These are phyloP conservation scores for Drosophila buzzatii DNA, from an alignment of 2,888 invertebrate genomes.

Conservation along the genomic window DNA sequence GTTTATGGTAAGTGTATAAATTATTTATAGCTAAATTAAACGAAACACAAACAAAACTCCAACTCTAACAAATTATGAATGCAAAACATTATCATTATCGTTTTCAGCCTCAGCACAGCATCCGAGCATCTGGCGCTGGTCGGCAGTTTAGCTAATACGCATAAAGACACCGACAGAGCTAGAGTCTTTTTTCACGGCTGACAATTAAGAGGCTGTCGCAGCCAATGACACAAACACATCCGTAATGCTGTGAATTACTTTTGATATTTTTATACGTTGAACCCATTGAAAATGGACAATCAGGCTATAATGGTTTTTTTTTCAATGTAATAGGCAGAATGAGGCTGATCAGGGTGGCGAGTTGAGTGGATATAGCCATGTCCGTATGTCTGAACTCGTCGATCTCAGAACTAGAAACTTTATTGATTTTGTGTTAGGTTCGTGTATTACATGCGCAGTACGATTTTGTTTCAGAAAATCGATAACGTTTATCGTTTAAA, in stretches of 20 bases:
- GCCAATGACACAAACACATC: slow-evolving; percentile 43
- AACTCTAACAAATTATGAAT: slow-evolving; percentile 62
- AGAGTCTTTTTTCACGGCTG: slow-evolving; percentile 63
- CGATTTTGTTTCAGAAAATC: too few relatives aligned
- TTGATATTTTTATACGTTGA: slow-evolving; percentile 22
- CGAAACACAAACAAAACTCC: neutral
- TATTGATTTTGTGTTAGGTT: too few relatives aligned
- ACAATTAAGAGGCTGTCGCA: slow-evolving; percentile 60
- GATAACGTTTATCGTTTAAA: too few relatives aligned
- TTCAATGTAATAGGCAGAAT: too few relatives aligned
- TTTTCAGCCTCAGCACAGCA: slow-evolving; percentile 11
- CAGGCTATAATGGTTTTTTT: too few relatives aligned
- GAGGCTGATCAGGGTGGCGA: too few relatives aligned
- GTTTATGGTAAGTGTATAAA: slow-evolving; percentile 55
- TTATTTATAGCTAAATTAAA: slow-evolving; percentile 67
- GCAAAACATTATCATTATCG: slow-evolving; percentile 57
- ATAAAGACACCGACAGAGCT: slow-evolving; percentile 25
- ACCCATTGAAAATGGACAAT: too few relatives aligned
- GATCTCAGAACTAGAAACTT: too few relatives aligned
- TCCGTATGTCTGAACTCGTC: too few relatives aligned
- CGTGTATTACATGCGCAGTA: too few relatives aligned
- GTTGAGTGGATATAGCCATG: too few relatives aligned
- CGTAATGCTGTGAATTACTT: slow-evolving; percentile 53
- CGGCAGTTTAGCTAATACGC: slow-evolving; percentile 25
- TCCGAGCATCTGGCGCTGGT: slow-evolving; percentile 11